phyloP scores from a whole-genome alignment of 2,797 vertebrate genomes.

The Limosa lapponica region DNA sequence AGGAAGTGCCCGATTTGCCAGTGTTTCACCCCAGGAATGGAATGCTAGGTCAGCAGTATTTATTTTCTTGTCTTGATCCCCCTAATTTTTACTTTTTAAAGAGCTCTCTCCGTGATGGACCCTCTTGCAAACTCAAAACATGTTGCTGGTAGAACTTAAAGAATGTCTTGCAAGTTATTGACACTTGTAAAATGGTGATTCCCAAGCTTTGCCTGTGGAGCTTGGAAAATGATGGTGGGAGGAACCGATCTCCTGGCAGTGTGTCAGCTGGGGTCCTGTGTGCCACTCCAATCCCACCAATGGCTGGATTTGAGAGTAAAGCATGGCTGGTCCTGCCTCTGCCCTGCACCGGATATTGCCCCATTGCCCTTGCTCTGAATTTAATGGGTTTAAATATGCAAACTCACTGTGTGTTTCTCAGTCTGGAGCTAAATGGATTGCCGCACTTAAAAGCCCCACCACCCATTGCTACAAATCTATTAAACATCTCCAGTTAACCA shows the following conservation, averaged over 20 bases:
- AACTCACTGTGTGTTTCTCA: not conserved
- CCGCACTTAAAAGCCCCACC: not conserved
- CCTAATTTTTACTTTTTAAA: slow-evolving; percentile 40
- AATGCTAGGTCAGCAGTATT: slow-evolving; percentile 45
- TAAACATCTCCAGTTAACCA: slow-evolving; percentile 24
- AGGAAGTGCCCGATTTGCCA: not conserved
- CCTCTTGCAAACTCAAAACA: not conserved
- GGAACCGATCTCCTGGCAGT: not conserved
- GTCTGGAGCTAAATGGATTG: not conserved
- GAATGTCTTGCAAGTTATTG: not conserved
- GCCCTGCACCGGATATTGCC: not conserved
- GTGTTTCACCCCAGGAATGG: not conserved
- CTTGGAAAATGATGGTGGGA: not conserved
- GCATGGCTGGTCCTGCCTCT: not conserved
- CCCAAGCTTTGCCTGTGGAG: not conserved
- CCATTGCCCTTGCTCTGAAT: not conserved
- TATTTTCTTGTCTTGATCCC: slow-evolving; percentile 45
- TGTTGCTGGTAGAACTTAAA: not conserved
- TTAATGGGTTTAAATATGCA: not conserved
- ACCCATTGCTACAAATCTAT: slow-evolving; percentile 32
- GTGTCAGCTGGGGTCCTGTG: not conserved
- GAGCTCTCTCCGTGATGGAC: not conserved
- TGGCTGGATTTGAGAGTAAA: not conserved
- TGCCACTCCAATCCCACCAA: not conserved
- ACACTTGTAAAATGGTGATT: not conserved